These are phyloP conservation scores for Chalcis sispes DNA, from an alignment of 2,888 invertebrate genomes.

Conservation along the genomic window DNA sequence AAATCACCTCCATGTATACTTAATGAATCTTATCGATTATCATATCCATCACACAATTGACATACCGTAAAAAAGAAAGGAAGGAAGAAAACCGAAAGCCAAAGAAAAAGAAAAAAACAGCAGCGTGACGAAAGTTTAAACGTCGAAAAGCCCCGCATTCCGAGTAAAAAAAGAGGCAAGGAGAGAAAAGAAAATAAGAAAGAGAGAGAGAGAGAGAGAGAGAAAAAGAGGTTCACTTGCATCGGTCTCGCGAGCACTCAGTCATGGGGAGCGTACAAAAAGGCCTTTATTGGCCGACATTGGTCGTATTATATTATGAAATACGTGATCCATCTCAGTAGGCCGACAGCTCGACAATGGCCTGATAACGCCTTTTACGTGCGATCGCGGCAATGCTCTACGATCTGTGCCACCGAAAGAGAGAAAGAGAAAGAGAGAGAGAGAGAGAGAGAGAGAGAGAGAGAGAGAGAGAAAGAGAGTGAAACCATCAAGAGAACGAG, in stretches of 20 bases:
- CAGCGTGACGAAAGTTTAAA: slow-evolving; percentile 49
- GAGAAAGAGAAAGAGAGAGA: neutral
- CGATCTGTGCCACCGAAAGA: slow-evolving; percentile 47
- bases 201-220: neutral
- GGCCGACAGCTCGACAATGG: slow-evolving; percentile 69
- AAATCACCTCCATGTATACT: neutral
- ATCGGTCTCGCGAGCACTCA: slow-evolving; percentile 25
- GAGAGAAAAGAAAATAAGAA: slow-evolving; percentile 5
- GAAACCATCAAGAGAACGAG: too few relatives aligned
- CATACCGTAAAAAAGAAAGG: neutral
- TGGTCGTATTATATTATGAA: slow-evolving; percentile 69
- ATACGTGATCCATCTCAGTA: slow-evolving; percentile 71
- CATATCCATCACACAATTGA: slow-evolving; percentile 48
- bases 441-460: slow-evolving; percentile 16
- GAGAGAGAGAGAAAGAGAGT: slow-evolving; percentile 33
- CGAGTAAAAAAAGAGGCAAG: neutral
- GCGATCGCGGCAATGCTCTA: neutral
- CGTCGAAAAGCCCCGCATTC: slow-evolving; percentile 11
- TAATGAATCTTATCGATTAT: slow-evolving; percentile 20
- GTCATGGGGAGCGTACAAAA: slow-evolving; percentile 66
- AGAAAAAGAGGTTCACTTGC: slow-evolving; percentile 3
- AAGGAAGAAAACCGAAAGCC: slow-evolving; percentile 25
- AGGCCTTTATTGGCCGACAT: slow-evolving; percentile 72
- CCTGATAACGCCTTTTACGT: slow-evolving; percentile 64
- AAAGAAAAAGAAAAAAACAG: slow-evolving; percentile 20